A percentile compares a stretch with the other conserved stretches of the same genome.
phyloP scores from a whole-genome alignment of 2,113 vertebrate species.

The Gallinago jamesoni region DNA sequence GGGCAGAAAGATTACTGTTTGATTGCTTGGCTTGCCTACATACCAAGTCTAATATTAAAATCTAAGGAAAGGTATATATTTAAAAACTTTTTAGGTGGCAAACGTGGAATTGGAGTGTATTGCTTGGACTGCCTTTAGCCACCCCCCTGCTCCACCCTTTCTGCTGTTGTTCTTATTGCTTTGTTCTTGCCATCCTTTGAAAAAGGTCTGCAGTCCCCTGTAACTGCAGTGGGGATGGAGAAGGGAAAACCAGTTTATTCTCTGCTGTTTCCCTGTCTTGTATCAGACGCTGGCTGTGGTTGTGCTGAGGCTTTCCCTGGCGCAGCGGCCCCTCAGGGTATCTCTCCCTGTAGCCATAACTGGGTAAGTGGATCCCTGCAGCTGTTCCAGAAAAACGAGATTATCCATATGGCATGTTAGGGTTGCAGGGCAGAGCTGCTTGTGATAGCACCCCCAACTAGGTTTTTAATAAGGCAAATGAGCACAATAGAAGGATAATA shows the following conservation, averaged over 20 bases:
- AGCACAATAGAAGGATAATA: neutral
- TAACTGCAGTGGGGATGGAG: neutral
- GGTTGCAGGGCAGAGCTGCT: neutral
- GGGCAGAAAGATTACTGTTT: constrained; percentile 27
- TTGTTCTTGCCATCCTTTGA: neutral
- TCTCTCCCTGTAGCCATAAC: neutral
- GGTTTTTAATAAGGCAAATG: neutral
- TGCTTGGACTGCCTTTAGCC: neutral
- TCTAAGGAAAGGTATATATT: constrained; percentile 24
- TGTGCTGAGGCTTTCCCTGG: neutral
- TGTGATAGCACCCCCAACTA: neutral
- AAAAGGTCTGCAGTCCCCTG: neutral
- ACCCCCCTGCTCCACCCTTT: neutral
- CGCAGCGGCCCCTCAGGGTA: neutral
- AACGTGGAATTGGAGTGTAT: neutral
- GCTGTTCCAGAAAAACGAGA: neutral
- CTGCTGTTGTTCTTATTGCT: neutral
- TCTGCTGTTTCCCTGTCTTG: neutral
- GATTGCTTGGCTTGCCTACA: constrained; percentile 18
- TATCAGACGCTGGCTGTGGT: neutral
- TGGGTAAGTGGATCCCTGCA: neutral
- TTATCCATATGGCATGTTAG: neutral
- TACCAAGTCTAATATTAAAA: constrained; percentile 56
- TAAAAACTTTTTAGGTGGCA: constrained; percentile 30
- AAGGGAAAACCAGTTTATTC: neutral